Base-by-base conservation (phyloP, 1,140 invertebrate species). In the Drosophila ogumai region DNA sequence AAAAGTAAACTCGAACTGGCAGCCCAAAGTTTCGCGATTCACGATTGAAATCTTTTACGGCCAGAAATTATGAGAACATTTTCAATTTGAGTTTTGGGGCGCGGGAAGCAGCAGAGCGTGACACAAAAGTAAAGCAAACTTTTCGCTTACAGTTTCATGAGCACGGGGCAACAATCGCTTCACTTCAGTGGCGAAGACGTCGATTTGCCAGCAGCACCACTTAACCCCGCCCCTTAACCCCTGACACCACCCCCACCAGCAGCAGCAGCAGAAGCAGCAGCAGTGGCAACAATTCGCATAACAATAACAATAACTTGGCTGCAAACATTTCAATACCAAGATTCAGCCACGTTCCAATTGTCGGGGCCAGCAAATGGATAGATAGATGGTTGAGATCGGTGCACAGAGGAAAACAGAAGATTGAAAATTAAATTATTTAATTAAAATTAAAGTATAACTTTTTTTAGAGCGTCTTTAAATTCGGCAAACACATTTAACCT, bases 31-130 rank as follows among this genome's bases (percentile, higher is more conserved):
- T 88, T 85, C 50, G 80, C 80, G 77, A 85, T 88, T 90, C 81
- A 90, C 86, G 85, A 90, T 90, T 90, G 85, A 90, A 90, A 90
- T 90, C 85, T 90, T 90, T 90, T 90, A 90, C 81, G 88, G 85
- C 75, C 81, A 60, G 56, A 77, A 90, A 90, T 90, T 90, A 90
- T 90, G 85, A 90, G 78, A 69, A 72, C 69, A 90, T 90, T 90
- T 90, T 90, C 85, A 90, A 90, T 90, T 90, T 90, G 64, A 67
- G 60, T 60, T 72, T 64, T 66, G 12, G 28, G 28, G 28, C n/a
- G 49, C 34, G 60, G 55, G 34, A 82, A 79, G 85, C 85, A 90
- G 66, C 85, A 73, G 85, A 85, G 85, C 85, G 85, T 88, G 85
- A 90, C 85, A 88, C 78, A 90, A 81, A 90, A 90, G 85, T 85